Base-by-base conservation (phyloP, 2,797 vertebrate species). In the Gila robusta region DNA sequence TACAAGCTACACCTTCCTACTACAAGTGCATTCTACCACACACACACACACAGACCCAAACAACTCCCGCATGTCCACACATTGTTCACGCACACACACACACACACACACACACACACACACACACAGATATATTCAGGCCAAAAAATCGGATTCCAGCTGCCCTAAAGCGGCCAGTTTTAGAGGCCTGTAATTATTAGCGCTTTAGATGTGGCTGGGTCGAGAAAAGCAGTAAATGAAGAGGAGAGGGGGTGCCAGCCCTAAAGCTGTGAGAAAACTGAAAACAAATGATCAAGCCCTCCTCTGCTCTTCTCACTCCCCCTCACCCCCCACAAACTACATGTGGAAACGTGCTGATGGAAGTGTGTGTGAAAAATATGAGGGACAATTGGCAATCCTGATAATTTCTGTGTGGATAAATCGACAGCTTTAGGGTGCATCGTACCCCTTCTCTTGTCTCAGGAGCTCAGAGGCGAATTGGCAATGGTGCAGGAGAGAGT, bases 171-270 rank as follows among this genome's bases (percentile, higher is more conserved):
- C 95, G 92, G 94, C 93, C 93, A 93, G 91, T 96, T 95, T 95
- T 95, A 96, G 93, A 96, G 96, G 93, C 94, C 95, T 96, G 94
- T 97, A 97, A 98, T 97, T 97, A 96, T 96, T 96, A 94, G 93
- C 85, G 93, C 93, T 92, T 97, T 94, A 96, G 96, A 97, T 97
- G 97, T 96, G 96, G 97, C 96, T 92, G 89, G 96, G 95, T 95
- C 92, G 90, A 90, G 86, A 93, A 94, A 93, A 92, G 94, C 92
- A 93, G 93, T 97, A 97, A 97, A 97, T 96, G 94, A 95, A 85
- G 91, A 90, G 92, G 95, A 94, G 95, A 94, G 93, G 94, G 89
- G 94, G 94, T 89, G 93, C 95, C 95, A 96, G 95, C 95, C 96
- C 95, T 91, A 95, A 93, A 97, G 96, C 97, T 96, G 96, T 95